phyloP scores from a whole-genome alignment of 2,113 vertebrate species.

The Ivindomyrus marchei region DNA sequence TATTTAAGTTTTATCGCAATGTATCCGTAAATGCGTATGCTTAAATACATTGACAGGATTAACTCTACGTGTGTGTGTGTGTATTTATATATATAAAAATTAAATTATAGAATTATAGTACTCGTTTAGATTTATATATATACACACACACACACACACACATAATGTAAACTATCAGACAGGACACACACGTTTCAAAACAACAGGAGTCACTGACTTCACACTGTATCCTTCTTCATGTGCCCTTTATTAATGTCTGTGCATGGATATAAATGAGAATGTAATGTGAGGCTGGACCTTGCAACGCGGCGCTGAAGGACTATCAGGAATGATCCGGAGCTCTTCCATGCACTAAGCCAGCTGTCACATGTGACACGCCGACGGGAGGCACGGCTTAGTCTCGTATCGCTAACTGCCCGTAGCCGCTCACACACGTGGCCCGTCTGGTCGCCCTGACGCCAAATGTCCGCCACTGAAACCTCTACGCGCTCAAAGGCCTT shows the following conservation, averaged over 20 bases:
- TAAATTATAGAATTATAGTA: too few relatives aligned
- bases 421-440: not conserved
- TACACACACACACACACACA: not conserved
- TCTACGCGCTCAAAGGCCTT: not conserved
- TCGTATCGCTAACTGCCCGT: not conserved
- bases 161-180: not conserved
- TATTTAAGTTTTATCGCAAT: slow-evolving; percentile 27
- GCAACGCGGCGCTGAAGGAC: not conserved
- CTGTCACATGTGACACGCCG: not conserved
- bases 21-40: slow-evolving; percentile 32
- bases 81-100: not conserved
- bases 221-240: not conserved
- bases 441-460: not conserved
- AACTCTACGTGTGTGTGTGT: not conserved
- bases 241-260: not conserved
- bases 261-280: not conserved
- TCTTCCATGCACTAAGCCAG: not conserved
- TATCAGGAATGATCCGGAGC: not conserved
- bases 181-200: not conserved
- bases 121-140: not conserved
- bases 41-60: slow-evolving; percentile 25
- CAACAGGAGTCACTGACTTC: not conserved
- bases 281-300: not conserved
- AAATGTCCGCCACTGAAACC: not conserved
- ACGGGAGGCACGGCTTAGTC: not conserved